Conservation (phyloP, 2,888 invertebrate genomes). For the Cheilosia variabilis region DNA sequence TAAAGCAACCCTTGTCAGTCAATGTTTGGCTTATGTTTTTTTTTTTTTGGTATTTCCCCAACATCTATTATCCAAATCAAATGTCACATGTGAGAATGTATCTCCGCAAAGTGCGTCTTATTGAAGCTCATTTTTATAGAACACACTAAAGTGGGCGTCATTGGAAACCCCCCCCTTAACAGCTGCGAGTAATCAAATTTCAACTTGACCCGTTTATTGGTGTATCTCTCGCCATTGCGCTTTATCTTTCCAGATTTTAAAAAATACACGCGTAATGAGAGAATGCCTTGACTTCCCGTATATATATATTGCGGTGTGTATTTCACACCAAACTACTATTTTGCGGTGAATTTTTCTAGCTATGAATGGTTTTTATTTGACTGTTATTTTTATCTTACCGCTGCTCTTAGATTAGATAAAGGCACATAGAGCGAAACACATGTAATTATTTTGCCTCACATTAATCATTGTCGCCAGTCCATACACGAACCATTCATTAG, state of each 20-base stretch:
- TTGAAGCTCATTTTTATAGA: not conserved
- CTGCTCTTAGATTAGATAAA: conserved; percentile 49
- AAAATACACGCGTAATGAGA: conserved; percentile 4
- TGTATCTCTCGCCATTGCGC: conserved; percentile 1
- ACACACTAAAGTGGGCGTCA: conserved; percentile 46
- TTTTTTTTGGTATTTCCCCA: not conserved
- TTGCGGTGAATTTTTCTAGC: conserved; percentile 33
- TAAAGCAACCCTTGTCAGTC: conserved; percentile 25
- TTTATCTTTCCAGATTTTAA: conserved; percentile 11
- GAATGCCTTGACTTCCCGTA: conserved; percentile 14
- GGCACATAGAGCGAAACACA: conserved; percentile 35
- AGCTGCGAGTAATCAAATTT: not conserved
- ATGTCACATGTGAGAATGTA: conserved; percentile 27
- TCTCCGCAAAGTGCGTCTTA: conserved; percentile 2
- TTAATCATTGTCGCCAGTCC: conserved; percentile 33
- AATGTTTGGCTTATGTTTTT: not conserved
- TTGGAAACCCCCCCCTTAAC: too few relatives aligned
- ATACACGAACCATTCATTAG: conserved; percentile 40
- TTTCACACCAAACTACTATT: conserved; percentile 11
- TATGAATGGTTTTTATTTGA: conserved; percentile 33
- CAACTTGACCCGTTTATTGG: conserved; percentile 23
- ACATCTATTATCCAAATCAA: not conserved
- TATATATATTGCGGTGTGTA: not conserved
- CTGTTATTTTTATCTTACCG: conserved; percentile 25
- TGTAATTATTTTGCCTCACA: conserved; percentile 58